Evolutionary conservation across 2,888 invertebrate genomes (phyloP), one percentile per base, ranked within the genome.

Genomic region (Monochamus alternatus): DNA sequence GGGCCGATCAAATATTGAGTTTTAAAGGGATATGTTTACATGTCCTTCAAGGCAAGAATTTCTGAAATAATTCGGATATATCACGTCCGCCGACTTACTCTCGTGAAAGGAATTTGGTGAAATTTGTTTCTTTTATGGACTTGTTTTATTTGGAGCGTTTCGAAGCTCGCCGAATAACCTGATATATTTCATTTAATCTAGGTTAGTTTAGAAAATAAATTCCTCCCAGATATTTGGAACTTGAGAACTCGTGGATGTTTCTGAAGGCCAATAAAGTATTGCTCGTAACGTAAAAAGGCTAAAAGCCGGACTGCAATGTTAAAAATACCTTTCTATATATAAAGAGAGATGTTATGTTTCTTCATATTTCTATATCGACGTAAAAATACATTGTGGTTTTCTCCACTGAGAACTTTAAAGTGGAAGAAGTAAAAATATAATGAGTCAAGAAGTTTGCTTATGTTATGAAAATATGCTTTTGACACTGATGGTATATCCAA

Each of bases 1-100:
- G 77, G 76, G 78, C 73, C 77, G 77, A 80, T 81, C 78, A 77
- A 62, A 75, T 9, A 31, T 60, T 73, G 78, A 76, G 78, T 78
- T 80, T n/a, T 78, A 79, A 81, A 78, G 76, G 79, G 78, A 75
- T 76, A 81, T 81, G 81, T 80, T 81, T 81, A 81, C 81, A 81
- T 79, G 80, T 80, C 75, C 77, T 68, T 75, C 74, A 76, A 70
- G 79, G 75, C 79, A 75, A 75, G 77, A 77, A 76, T 79, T 78
- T 79, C 68, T 55, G 62, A 78, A 81, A 81, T 81, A 80, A 81
- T 81, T 81, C 79, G 80, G 78, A 81, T 81, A 81, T 79, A 81
- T 81, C 81, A 80, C 80, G 76, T 73, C 70, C 66, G 47, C 67
- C 60, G 73, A 73, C 67, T 70, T 74, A 75, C 73, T 76, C 47